Conservation (phyloP, 2,797 vertebrate species). For the Stomatorhinus walkeri region DNA sequence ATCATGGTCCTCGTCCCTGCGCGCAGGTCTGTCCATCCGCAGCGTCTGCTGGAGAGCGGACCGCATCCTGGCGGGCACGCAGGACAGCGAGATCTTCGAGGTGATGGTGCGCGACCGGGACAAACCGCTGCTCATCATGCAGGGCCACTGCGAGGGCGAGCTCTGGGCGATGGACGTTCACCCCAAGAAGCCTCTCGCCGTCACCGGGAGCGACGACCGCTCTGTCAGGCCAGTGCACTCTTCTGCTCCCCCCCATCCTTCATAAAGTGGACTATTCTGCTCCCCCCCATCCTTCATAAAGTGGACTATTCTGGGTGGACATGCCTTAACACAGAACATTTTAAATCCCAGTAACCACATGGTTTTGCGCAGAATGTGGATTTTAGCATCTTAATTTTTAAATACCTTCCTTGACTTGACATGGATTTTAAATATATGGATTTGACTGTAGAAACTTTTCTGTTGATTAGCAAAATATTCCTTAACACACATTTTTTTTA, state of each 20-base stretch:
- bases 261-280: not conserved
- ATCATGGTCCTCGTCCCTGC: not conserved
- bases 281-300: not conserved
- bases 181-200: conserved; percentile 85
- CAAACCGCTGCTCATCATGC: conserved; percentile 86
- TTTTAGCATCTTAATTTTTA: not conserved
- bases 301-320: not conserved
- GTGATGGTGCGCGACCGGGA: conserved; percentile 89
- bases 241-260: not conserved
- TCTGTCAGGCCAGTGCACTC: conserved; percentile 72
- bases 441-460: not conserved
- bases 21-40: conserved; percentile 83
- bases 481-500: not conserved
- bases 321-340: not conserved
- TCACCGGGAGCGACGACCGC: conserved; percentile 87
- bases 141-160: conserved; percentile 92
- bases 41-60: conserved; percentile 95
- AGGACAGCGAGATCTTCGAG: conserved; percentile 97
- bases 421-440: not conserved
- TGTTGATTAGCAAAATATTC: not conserved
- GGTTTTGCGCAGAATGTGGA: not conserved
- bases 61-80: conserved; percentile 83
- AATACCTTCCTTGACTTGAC: not conserved
- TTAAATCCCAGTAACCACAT: not conserved
- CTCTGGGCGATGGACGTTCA: conserved; percentile 91